These are phyloP conservation scores for Ptychadena robeensis DNA, from an alignment of 2,797 vertebrate genomes.

Conservation along the genomic window DNA sequence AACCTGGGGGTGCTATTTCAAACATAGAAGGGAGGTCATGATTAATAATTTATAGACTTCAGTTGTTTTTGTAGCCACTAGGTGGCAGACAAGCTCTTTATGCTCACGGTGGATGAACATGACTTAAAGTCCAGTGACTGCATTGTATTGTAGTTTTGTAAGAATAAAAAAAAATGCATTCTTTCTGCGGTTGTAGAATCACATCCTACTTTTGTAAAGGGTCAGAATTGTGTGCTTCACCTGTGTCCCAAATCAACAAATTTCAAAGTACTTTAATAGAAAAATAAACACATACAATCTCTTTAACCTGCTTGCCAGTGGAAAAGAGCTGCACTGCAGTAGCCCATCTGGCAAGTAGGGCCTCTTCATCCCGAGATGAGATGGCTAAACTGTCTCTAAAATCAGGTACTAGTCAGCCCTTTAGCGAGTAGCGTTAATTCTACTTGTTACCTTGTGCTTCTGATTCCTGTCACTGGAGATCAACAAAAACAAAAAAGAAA, in stretches of 20 bases:
- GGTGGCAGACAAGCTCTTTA: not conserved
- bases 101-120: not conserved
- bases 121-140: not conserved
- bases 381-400: not conserved
- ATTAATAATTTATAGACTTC: not conserved
- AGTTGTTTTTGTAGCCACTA: not conserved
- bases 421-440: not conserved
- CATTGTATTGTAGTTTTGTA: not conserved
- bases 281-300: conserved; percentile 31
- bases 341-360: not conserved
- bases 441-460: not conserved
- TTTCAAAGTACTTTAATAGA: conserved; percentile 14
- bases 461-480: not conserved
- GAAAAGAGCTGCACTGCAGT: not conserved
- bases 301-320: not conserved
- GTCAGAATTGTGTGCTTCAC: not conserved
- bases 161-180: too few species aligned
- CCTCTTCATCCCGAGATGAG: not conserved
- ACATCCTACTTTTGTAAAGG: too few species aligned
- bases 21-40: not conserved
- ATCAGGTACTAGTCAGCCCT: too few species aligned
- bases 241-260: conserved; percentile 8
- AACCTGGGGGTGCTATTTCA: not conserved
- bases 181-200: too few species aligned
- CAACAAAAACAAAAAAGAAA: too few species aligned